Evolutionary conservation across 2,888 invertebrate genomes (phyloP).

Genomic region (Drosophila greeni): DNA sequence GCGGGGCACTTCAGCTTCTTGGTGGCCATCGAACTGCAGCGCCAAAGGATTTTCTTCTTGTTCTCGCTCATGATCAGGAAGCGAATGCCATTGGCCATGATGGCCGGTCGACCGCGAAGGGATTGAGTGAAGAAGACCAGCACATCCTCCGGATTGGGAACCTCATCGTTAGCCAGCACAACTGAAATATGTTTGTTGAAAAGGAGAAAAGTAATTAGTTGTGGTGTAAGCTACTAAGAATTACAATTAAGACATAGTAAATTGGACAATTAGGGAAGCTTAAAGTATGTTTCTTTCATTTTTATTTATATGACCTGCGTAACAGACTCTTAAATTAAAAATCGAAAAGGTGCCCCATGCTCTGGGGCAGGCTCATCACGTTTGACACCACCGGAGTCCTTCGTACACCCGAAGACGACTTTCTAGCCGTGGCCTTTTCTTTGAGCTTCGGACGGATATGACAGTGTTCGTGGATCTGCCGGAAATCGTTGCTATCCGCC

Average conservation of each 20-base stretch:
- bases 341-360: slow-evolving; percentile 44
- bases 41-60: slow-evolving; percentile 78
- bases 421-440: slow-evolving; percentile 30
- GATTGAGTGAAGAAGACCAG: slow-evolving; percentile 78
- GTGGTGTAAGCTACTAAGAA: background rate
- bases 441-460: slow-evolving; percentile 70
- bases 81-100: slow-evolving; percentile 79
- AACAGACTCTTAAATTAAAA: slow-evolving; percentile 53
- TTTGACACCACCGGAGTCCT: slow-evolving; percentile 27
- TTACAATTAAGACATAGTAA: slow-evolving; percentile 5
- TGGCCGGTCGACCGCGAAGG: slow-evolving; percentile 78
- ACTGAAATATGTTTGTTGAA: slow-evolving; percentile 56
- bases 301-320: slow-evolving; percentile 52
- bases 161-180: slow-evolving; percentile 76
- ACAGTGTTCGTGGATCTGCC: slow-evolving; percentile 77
- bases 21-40: slow-evolving; percentile 79
- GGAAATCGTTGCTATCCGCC: slow-evolving; percentile 75
- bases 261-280: slow-evolving; percentile 12
- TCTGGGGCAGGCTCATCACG: slow-evolving; percentile 26
- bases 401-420: background rate
- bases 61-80: slow-evolving; percentile 79
- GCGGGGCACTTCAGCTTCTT: slow-evolving; percentile 79
- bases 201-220: slow-evolving; percentile 20
- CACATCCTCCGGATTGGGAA: slow-evolving; percentile 77
- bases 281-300: slow-evolving; percentile 13